Conservation (phyloP, 2,888 invertebrate species). For the Patella caerulea region DNA sequence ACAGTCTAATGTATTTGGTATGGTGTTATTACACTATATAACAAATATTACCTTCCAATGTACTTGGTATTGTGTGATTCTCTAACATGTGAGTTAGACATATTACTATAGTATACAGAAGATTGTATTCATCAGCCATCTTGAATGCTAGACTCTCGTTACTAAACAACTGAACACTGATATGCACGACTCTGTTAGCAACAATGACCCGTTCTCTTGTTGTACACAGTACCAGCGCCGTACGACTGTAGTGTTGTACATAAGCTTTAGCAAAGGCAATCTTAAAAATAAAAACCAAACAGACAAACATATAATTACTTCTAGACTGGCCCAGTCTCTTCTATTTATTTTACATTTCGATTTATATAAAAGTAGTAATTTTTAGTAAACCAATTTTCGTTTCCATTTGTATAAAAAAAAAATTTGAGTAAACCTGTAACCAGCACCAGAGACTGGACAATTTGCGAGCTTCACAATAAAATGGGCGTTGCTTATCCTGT, state of each 20-base stretch:
- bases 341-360: too few species aligned
- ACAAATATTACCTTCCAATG: constrained; percentile 79
- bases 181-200: constrained; percentile 96
- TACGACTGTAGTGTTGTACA: constrained; percentile 95
- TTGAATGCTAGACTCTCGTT: constrained; percentile 91
- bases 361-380: too few species aligned
- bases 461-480: too few species aligned
- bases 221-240: constrained; percentile 84
- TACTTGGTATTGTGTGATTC: constrained; percentile 88
- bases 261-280: constrained; percentile 94
- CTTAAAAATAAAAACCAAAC: constrained; percentile 66
- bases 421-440: too few species aligned
- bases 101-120: constrained; percentile 93
- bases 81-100: constrained; percentile 94
- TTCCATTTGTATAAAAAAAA: too few species aligned
- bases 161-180: constrained; percentile 95
- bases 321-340: too few species aligned
- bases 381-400: too few species aligned
- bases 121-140: constrained; percentile 90
- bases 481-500: too few species aligned
- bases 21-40: too few species aligned
- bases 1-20: too few species aligned
- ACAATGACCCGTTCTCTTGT: constrained; percentile 74
- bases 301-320: background rate
- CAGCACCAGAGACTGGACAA: too few species aligned